These are phyloP conservation scores for Triplophysa tibetana DNA, from an alignment of 2,113 vertebrate genomes.

Conservation along the genomic window DNA sequence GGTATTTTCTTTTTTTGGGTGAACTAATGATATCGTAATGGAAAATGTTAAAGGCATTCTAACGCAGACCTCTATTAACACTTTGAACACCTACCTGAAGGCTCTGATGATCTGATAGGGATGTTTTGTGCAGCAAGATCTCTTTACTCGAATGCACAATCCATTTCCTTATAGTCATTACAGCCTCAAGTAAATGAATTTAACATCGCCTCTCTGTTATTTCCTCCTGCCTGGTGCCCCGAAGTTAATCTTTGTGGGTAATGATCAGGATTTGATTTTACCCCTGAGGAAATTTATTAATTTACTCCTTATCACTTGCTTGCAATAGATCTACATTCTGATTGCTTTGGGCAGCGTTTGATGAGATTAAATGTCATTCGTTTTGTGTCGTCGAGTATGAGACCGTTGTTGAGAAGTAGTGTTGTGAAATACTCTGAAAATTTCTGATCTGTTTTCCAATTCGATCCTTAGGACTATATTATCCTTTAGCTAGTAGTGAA, in stretches of 20 bases:
- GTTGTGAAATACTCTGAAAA: too few species aligned
- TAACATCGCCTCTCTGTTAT: neutral
- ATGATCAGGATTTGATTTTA: conserved; percentile 57
- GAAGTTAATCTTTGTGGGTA: conserved; percentile 62
- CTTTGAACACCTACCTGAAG: neutral
- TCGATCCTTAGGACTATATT: too few species aligned
- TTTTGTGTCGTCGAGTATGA: conserved; percentile 5
- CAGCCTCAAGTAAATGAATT: conserved; percentile 16
- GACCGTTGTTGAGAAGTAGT: too few species aligned
- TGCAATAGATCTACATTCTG: conserved; percentile 64
- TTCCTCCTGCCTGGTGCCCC: conserved; percentile 10
- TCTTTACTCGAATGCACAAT: neutral
- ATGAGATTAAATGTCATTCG: conserved; percentile 64
- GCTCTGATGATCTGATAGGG: neutral
- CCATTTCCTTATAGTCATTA: conserved; percentile 13
- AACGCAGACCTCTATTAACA: neutral
- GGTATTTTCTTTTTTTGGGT: too few species aligned
- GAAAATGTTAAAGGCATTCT: neutral
- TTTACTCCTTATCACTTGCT: conserved; percentile 66
- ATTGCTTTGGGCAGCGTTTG: conserved; percentile 67
- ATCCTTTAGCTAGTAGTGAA: neutral
- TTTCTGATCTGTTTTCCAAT: too few species aligned
- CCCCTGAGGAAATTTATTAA: conserved; percentile 62
- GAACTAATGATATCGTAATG: neutral
- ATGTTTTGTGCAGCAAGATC: neutral